Evolutionary conservation across 2,888 invertebrate genomes (phyloP).

Genomic region (Pterobdella sp.): DNA sequence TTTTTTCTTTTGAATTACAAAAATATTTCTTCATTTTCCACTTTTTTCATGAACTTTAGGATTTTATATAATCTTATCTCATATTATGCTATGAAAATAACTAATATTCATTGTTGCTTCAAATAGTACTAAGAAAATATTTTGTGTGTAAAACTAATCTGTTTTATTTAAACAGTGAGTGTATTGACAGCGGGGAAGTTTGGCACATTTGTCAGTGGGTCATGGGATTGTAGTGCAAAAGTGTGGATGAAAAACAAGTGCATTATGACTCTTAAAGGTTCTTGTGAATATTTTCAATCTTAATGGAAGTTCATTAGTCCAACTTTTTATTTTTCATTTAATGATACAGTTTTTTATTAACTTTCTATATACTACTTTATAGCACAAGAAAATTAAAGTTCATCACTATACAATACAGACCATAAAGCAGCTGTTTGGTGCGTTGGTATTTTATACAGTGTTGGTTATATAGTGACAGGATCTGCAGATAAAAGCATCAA

Average conservation of each 20-base stretch:
- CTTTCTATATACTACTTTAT: neutral
- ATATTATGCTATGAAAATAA: neutral
- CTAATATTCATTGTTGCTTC: neutral
- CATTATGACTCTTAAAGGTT: constrained; percentile 54
- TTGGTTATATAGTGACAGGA: constrained; percentile 65
- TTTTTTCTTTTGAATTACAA: constrained; percentile 29
- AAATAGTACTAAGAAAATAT: neutral
- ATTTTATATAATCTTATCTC: no score
- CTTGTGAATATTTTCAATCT: no score
- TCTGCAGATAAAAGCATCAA: constrained; percentile 85
- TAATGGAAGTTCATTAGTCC: neutral
- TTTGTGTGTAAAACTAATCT: neutral
- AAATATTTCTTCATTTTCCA: neutral
- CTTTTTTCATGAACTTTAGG: neutral
- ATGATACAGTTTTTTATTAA: neutral
- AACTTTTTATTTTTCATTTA: neutral
- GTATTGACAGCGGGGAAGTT: constrained; percentile 52
- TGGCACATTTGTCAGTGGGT: constrained; percentile 68
- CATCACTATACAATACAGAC: constrained; percentile 42
- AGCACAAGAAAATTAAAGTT: neutral
- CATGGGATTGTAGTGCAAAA: constrained; percentile 84
- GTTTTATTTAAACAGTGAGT: constrained; percentile 50
- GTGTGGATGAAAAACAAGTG: constrained; percentile 65
- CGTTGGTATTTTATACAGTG: constrained; percentile 51
- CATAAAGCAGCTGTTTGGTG: constrained; percentile 76